Base-by-base conservation (phyloP, 1,140 invertebrate species). In the Octopus bimaculoides region DNA sequence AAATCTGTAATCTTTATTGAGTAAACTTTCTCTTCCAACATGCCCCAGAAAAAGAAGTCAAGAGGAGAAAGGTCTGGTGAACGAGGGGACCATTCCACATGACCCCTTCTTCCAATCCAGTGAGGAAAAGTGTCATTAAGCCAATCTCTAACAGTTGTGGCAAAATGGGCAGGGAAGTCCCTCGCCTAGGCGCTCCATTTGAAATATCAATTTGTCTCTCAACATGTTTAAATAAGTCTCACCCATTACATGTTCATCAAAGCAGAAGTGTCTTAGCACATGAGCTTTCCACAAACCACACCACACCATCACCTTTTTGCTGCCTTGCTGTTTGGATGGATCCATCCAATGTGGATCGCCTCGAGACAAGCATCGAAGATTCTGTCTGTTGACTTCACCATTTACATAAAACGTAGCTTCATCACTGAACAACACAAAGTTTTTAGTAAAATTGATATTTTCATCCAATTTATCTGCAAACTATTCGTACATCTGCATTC, bases 371-470 rank as follows among this genome's bases (percentile, higher is more conserved):
- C 4, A 74, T 74, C 1, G 73, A 74, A 74, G n/a, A 74, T 74
- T 74, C 73, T 74, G 73, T 74, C 41, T n/a, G 20, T 74, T 74
- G 20, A 52, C 9, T 0, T 10, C 41, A 26, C 10, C 10, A 26
- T 10, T 74, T 52, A 74, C 73, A 74, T 74, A 52, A 74, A 2
- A 74, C 20, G 9, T 9, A 74, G 12, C 10, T 17, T 74, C 4
- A 4, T 74, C 73, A 52, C 73, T 74, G 73, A 74, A 74, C 73
- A 74, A 74, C 73, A 74, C 73, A 74, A 52, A 20, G 20, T 74
- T 52, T 74, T 74, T 9, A 1, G 73, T 74, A 52, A 74, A 74
- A 74, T 52, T n/a, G 10, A 20, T 74, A 52, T 74, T 74, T 52
- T 74, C 73, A 74, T 74, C 73, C 73, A 74, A 74, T 74, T 74